Evolutionary conservation across 2,888 invertebrate genomes (phyloP), one percentile per base, ranked within the genome.

Genomic region (Dendrolimus pini): DNA sequence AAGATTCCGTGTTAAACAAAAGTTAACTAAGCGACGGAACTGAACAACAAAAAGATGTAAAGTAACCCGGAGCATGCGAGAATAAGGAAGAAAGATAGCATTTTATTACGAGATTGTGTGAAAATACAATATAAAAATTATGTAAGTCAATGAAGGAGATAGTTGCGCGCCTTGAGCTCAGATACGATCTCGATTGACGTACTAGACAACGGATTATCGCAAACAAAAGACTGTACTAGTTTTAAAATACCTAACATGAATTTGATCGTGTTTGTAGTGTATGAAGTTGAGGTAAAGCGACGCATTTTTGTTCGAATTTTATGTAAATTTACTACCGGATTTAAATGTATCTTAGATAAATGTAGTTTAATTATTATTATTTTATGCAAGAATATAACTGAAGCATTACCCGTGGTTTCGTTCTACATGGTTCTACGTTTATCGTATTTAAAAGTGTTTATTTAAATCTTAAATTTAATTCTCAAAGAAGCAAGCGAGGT

Each of bases 41-140:
- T 70, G 59, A 64, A 61, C 70, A 72, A 72, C 71, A 72, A 72
- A 73, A 71, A 75, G 67, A 63, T 54, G 67, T 64, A 59, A 65
- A 61, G 58, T 61, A 63, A 70, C 61, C 58, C 62, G 59, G 66
- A 68, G 66, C 72, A 70, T 75, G 70, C 75, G 71, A 77, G 77
- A 82, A 75, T 67, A 72, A 84, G 84, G 85, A 88, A 87, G 85
- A 82, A 75, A 71, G 68, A 73, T 69, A 61, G 57, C 58, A 59
- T 62, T 62, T 54, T 61, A 61, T 65, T 70, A 78, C 78, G 76
- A 76, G 77, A 71, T 75, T 81, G 78, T 87, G 83, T 79, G 85
- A 83, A 85, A 82, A 81, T 75, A 78, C 77, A 82, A 85, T 86
- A 83, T 74, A 71, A 71, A 74, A 72, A 81, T 87, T 83, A 87